Evolutionary conservation across 2,797 vertebrate genomes (phyloP).

Genomic region (Clamator glandarius): DNA sequence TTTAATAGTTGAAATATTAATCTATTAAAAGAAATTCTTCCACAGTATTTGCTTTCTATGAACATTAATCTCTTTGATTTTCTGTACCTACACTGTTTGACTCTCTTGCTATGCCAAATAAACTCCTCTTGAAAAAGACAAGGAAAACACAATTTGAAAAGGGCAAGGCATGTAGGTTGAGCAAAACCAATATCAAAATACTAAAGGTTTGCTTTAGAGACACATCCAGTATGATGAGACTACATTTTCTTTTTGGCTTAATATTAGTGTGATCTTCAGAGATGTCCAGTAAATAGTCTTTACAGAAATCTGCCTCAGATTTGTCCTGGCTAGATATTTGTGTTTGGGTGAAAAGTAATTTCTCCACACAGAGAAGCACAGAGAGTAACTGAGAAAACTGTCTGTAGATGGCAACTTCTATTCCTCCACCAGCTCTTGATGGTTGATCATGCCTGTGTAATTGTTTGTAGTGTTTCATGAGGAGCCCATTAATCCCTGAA

Average conservation of each 20-base stretch:
- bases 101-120: background rate
- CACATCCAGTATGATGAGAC: background rate
- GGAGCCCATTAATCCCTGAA: constrained; percentile 47
- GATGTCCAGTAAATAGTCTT: background rate
- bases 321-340: background rate
- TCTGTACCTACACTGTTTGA: background rate
- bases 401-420: background rate
- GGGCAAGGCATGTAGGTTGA: background rate
- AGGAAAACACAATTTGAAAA: constrained; percentile 5
- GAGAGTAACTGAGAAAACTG: constrained; percentile 21
- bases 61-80: constrained; percentile 17
- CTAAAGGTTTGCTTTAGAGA: background rate
- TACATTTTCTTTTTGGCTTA: background rate
- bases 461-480: constrained; percentile 6
- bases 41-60: background rate
- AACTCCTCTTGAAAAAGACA: background rate
- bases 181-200: background rate
- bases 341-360: background rate
- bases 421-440: background rate
- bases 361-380: background rate
- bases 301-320: background rate
- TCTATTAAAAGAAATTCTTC: background rate
- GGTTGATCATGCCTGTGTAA: constrained; percentile 45
- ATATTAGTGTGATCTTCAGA: background rate
- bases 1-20: constrained; percentile 10